Conservation (phyloP, 2,888 invertebrate genomes). For the Gortyna flavago region DNA sequence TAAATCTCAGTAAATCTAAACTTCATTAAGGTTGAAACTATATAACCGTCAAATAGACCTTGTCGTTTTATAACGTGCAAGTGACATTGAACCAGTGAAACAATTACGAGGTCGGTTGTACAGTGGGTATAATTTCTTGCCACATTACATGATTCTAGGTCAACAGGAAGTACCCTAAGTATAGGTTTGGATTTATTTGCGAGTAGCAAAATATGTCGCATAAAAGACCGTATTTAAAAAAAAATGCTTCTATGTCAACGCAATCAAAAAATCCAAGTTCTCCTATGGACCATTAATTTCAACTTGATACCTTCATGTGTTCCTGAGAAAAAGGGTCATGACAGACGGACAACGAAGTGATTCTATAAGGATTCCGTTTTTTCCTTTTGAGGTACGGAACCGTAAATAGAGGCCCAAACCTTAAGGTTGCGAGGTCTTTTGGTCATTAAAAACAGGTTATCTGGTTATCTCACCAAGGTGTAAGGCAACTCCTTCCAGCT, state of each 20-base stretch:
- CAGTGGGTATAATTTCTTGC: too few relatives aligned
- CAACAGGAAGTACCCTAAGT: too few relatives aligned
- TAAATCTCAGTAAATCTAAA: not conserved
- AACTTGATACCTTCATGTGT: too few relatives aligned
- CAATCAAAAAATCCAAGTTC: too few relatives aligned
- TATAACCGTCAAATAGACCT: not conserved
- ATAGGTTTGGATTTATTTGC: too few relatives aligned
- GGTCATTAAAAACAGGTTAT: not conserved
- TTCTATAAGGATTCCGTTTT: not conserved
- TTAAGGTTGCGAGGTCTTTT: not conserved
- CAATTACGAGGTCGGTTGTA: too few relatives aligned
- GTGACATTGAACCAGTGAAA: not conserved
- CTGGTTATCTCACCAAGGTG: slow-evolving; percentile 69
- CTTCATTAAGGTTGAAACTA: not conserved
- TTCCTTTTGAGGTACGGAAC: not conserved
- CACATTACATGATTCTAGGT: too few relatives aligned
- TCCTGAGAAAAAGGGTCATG: not conserved
- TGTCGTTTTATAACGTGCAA: not conserved
- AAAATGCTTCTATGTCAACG: too few relatives aligned
- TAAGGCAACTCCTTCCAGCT: slow-evolving; percentile 78
- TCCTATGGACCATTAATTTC: too few relatives aligned
- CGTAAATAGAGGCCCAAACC: not conserved
- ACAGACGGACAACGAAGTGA: not conserved
- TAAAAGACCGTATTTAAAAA: too few relatives aligned
- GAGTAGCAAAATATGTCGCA: too few relatives aligned